Evolutionary conservation across 2,797 vertebrate genomes (phyloP), one percentile per base, ranked within the genome.

Genomic region (Acanthurus tractus): DNA sequence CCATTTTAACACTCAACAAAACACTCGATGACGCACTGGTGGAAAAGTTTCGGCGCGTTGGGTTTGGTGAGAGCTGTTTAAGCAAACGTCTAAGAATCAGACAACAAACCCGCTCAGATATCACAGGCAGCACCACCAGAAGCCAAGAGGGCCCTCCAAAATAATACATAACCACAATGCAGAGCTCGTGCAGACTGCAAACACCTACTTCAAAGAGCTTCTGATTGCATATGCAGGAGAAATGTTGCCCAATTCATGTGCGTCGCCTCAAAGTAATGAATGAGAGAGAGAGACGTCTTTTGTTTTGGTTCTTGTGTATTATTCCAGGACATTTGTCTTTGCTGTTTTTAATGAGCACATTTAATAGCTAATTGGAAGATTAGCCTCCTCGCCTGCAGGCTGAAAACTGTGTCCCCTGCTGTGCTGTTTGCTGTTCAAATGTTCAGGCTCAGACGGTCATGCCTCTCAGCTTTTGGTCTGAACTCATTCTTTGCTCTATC

Each of bases 341-440:
- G 79, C 82, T 80, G 76, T 76, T 90, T 89, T 89, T 89, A 91
- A 93, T 88, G 88, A 89, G 85, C 86, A 91, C 82, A 76, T 88
- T 92, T 91, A 86, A 88, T 71, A 83, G 85, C 82, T 92, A 92
- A 93, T 91, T 93, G 89, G 90, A 76, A 91, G 88, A 92, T 91
- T 91, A 90, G 82, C 68, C 79, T 88, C 40, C 50, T 66, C 69
- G 87, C 86, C 86, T 87, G 79, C 66, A 67, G 91, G 85, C 89
- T 82, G 86, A 73, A 87, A 88, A 87, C 71, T 63, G 83, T 13
- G 70, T 88, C 70, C 68, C 91, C 88, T 8, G 81, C 87, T 91
- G 89, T 46, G 84, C 79, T 87, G 86, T 89, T 91, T 90, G 79
- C 83, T 81, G 76, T 83, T 90, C 79, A 85, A 86, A 91, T 34